Base-by-base conservation (phyloP, 1,140 invertebrate genomes). In the Polypedilum vanderplanki region DNA sequence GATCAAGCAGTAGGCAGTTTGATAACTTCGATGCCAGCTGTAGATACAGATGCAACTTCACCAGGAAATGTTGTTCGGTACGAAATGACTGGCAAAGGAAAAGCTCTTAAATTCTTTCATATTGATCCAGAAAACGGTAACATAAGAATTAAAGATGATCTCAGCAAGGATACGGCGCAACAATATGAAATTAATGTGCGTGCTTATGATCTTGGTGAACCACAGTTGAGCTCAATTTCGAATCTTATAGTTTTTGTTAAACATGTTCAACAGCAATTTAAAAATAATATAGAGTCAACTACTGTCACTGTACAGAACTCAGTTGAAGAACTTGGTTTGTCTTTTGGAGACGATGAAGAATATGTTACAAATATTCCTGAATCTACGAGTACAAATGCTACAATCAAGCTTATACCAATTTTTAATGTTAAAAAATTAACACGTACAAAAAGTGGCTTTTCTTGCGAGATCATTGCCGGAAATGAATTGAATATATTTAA, bases 341-440 rank as follows among this genome's bases (percentile, higher is more conserved):
- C 90, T 15, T 97, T 96, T 70, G 90, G 91, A 1, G 93, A 95
- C 80, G 90, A 90, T 73, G 87, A 89, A 7, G 87, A 89, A 7
- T 95, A 94, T 79, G 92, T 89, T 8, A 88, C 93, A 3, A 90
- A 93, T 75, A 84, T 95, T 0, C 87, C 89, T 0, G 94, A 96
- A 82, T 91, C 80, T 0, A 79, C 80, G 0, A 77, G 78, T 8
- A 75, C 79, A 0, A 83, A 83, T 20, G 80, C 79, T 41, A 81
- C 78, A 1, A 76, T 83, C 15, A 83, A 83, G 75, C 74, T 82
- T 0, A 77, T 83, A 4, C 81, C 82, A 73, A 81, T 83, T n/a
- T 79, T 82, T n/a, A 83, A 83, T 41, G 79, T 80, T 0, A 81
- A 80, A 70, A 79, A 79, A 33, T 77, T n/a, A 65, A 76, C 22